Conservation (phyloP, 2,797 vertebrate genomes). For the Sphenopsis melanotis region DNA sequence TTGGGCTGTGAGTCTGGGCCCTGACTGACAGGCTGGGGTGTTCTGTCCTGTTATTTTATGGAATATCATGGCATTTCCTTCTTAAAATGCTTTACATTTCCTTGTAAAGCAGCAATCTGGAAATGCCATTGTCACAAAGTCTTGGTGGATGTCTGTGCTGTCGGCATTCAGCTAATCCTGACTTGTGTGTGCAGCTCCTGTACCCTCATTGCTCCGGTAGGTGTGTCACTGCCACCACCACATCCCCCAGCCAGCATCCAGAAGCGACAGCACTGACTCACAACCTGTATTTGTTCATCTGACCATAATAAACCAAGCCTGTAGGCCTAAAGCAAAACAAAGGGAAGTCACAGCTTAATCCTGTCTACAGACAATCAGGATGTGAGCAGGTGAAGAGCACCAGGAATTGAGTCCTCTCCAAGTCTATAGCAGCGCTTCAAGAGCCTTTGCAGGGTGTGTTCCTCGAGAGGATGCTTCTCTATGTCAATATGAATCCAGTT, state of each 20-base stretch:
- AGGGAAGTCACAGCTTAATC: background rate
- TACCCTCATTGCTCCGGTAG: rapidly evolving
- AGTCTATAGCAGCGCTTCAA: rapidly evolving
- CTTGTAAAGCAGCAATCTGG: background rate
- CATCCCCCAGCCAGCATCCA: background rate
- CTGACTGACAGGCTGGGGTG: background rate
- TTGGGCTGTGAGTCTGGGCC: background rate
- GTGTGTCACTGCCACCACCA: background rate
- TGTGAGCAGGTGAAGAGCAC: background rate
- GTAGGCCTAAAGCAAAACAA: background rate
- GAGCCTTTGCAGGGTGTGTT: background rate
- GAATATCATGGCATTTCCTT: background rate
- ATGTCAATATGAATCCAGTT: rapidly evolving
- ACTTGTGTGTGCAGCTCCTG: background rate
- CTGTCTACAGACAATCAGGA: background rate
- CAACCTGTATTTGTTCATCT: rapidly evolving
- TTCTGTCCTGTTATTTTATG: background rate
- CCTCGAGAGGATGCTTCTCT: background rate
- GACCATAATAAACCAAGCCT: background rate
- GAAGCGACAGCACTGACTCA: background rate
- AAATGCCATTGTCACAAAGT: background rate
- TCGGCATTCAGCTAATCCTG: background rate
- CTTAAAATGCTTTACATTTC: background rate
- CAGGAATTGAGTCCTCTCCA: background rate
- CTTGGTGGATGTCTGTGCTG: background rate